A percentile compares a stretch with the other conserved stretches of the same genome.
phyloP scores from a whole-genome alignment of 2,797 vertebrate genomes.

The Triplophysa bombifrons region DNA sequence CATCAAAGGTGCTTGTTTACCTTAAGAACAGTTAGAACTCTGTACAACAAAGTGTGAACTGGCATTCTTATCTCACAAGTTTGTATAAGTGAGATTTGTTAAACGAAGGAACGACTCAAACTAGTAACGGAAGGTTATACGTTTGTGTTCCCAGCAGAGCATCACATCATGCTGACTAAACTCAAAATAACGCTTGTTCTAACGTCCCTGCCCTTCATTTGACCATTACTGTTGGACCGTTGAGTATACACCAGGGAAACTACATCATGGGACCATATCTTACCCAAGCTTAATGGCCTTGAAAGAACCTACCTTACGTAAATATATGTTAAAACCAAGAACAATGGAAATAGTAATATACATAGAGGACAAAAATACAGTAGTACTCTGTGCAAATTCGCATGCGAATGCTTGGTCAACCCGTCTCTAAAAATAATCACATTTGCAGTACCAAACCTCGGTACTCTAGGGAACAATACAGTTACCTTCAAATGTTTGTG shows the following conservation, averaged over 20 bases:
- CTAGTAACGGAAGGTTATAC: neutral
- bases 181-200: conserved; percentile 5
- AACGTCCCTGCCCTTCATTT: conserved; percentile 31
- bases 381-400: neutral
- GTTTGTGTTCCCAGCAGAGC: conserved; percentile 4
- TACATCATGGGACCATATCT: conserved; percentile 15
- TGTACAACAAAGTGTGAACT: conserved; percentile 30
- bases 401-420: neutral
- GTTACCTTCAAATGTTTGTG: neutral
- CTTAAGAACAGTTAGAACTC: conserved; percentile 43
- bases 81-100: conserved; percentile 43
- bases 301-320: conserved; percentile 6
- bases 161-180: conserved; percentile 28
- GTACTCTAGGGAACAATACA: neutral
- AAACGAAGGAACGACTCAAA: conserved; percentile 14
- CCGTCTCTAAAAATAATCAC: neutral
- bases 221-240: conserved; percentile 13
- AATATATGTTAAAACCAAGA: conserved; percentile 1
- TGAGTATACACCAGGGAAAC: conserved; percentile 17
- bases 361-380: neutral
- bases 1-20: conserved; percentile 31
- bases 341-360: conserved; percentile 3
- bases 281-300: conserved; percentile 16
- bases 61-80: conserved; percentile 26
- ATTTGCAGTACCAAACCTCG: neutral